Evolutionary conservation across 2,888 invertebrate species (phyloP), one percentile per base, ranked within the genome.

Genomic region (Allophyes oxyacanthae): DNA sequence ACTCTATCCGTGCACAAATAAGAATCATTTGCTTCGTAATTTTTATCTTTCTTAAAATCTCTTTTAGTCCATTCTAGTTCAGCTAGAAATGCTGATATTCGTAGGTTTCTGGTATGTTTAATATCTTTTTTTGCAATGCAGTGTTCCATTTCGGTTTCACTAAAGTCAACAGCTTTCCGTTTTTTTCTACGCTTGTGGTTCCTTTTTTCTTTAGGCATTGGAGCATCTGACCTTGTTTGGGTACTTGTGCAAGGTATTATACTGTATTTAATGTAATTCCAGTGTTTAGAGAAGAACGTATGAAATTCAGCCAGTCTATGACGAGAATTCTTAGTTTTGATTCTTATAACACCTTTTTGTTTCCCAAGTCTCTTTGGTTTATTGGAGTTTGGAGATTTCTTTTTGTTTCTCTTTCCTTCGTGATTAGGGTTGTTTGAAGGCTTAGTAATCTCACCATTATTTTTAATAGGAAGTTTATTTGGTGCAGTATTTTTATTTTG

Each of bases 181-280:
- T 87, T 88, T 79, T 85, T 89, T 50, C 83, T 86, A 4, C 81
- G 77, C 66, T 88, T 90, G 48, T 83, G 81, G 53, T 86, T 73
- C 79, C 28, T 75, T 33, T 49, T 64, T 14, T 59, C 64, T 42
- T 69, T 69, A 7, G 11, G 0, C 13, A 49, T 38, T 8, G 49
- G 40, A 15, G 53, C 54, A 7, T 62, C 56, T 20, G 51, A 60
- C 37, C 55, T 79, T 0, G 49, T 46, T 26, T 41, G 28, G 0
- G 34, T 37, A 8, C 57, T 54, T 13, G 52, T 53, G 15, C 49
- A 65, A 25, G 70, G 73, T 15, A 67, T 57, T 10, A 61, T 48
- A 44, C 37, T 61, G 6, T 43, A 38, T 67, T 68, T 75, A 8
- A 77, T 57, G 52, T 57, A 64, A 11, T 67, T 72, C 81, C 79